Evolutionary conservation across 2,888 invertebrate genomes (phyloP).

Genomic region (Rotaria sp.): DNA sequence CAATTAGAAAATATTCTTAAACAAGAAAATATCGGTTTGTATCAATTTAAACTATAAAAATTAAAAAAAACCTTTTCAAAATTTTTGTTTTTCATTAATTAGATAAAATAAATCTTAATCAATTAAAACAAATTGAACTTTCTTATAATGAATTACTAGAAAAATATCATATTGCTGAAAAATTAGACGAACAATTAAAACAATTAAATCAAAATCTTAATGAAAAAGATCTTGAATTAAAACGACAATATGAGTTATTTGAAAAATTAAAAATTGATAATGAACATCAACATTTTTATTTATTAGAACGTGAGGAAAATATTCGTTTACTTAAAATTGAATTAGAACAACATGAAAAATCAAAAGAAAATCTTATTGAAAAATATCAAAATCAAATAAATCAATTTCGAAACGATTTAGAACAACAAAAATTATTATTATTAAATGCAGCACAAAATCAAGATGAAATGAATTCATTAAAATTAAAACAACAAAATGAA

Average conservation of each 20-base stretch:
- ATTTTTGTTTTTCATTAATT: not conserved
- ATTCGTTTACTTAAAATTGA: not conserved
- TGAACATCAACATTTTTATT: not conserved
- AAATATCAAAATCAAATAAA: not conserved
- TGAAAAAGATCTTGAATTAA: not conserved
- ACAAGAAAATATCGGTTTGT: not conserved
- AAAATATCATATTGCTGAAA: not conserved
- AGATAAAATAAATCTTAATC: not conserved
- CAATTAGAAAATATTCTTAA: conserved; percentile 3
- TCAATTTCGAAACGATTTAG: not conserved
- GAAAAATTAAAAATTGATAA: not conserved
- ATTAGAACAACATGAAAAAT: not conserved
- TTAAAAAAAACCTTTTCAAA: too few species aligned
- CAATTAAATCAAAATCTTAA: not conserved
- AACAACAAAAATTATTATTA: not conserved
- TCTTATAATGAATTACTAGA: not conserved
- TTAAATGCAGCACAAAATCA: not conserved
- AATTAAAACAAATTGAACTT: not conserved
- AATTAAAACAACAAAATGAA: not conserved
- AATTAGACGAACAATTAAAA: conserved; percentile 8
- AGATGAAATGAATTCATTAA: not conserved
- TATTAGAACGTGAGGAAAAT: conserved; percentile 7
- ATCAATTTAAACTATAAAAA: too few species aligned
- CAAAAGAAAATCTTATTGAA: not conserved
- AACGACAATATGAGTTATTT: not conserved